Evolutionary conservation across 2,888 invertebrate genomes (phyloP).

Genomic region (Julus scandinavius): DNA sequence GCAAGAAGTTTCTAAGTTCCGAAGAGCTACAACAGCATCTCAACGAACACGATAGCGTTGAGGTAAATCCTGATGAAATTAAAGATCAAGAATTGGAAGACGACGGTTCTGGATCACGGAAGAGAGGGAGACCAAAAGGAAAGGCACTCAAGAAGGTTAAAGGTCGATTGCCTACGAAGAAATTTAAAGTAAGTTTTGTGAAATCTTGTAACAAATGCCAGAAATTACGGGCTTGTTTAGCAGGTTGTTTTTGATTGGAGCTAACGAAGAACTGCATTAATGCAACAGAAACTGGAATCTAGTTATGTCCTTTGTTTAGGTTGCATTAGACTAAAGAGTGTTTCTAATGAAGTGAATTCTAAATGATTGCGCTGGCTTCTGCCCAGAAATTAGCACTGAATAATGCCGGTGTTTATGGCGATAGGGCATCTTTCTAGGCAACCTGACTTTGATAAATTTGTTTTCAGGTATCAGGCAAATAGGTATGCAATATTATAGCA

Average conservation of each 20-base stretch:
- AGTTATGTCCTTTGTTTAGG: neutral
- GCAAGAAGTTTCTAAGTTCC: constrained; percentile 70
- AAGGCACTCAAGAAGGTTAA: constrained; percentile 56
- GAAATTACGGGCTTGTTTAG: no score
- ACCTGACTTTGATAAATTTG: no score
- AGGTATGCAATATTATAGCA: no score
- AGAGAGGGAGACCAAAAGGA: constrained; percentile 53
- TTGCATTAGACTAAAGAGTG: constrained; percentile 5
- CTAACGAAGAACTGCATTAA: neutral
- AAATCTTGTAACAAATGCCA: neutral
- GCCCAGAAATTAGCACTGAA: constrained; percentile 48
- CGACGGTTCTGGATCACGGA: constrained; percentile 53
- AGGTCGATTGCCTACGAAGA: neutral
- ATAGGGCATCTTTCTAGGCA: no score
- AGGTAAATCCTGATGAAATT: neutral
- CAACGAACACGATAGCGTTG: constrained; percentile 64
- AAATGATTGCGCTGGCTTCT: constrained; percentile 51
- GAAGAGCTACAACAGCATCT: constrained; percentile 73
- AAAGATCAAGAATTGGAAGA: constrained; percentile 40
- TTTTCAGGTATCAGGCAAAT: no score
- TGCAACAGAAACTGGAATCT: neutral
- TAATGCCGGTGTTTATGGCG: neutral
- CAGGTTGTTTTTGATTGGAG: no score
- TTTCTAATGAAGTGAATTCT: neutral
- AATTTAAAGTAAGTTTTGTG: constrained; percentile 47